Percentiles rank a stretch among this genome's conserved stretches.
phyloP scores from a whole-genome alignment of 2,797 vertebrate species.

The Lepilemur ruficaudatus region DNA sequence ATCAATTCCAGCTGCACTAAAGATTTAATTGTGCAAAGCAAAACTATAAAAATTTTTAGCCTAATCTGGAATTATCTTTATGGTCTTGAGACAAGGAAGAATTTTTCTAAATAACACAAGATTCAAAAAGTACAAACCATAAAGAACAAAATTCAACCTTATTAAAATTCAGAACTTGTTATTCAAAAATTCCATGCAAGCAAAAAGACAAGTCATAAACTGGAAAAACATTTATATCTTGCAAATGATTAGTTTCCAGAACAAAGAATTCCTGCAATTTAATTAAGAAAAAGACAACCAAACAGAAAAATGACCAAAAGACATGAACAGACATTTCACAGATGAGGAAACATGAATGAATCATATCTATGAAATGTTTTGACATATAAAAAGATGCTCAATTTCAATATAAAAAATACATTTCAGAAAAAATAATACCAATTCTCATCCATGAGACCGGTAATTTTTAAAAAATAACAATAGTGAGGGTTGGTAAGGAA shows the following conservation, averaged over 20 bases:
- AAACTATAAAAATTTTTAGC: constrained; percentile 1
- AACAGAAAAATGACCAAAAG: constrained; percentile 31
- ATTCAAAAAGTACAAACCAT: constrained; percentile 17
- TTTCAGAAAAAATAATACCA: background rate
- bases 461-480: background rate
- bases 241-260: background rate
- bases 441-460: background rate
- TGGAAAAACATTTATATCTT: background rate
- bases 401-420: background rate
- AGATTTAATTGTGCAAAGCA: constrained; percentile 17
- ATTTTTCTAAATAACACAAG: background rate
- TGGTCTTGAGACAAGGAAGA: background rate
- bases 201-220: constrained; percentile 12
- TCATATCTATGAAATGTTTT: background rate
- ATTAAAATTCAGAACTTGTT: constrained; percentile 56
- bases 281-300: constrained; percentile 22
- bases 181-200: background rate
- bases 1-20: background rate
- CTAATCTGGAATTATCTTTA: background rate
- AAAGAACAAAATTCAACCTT: constrained; percentile 40
- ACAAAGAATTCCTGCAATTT: background rate
- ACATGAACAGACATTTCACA: constrained; percentile 5
- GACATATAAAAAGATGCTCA: constrained; percentile 24
- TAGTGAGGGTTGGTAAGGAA: background rate
- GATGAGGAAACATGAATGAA: background rate